Conservation (phyloP, 2,888 invertebrate genomes). For the Xestobium rufovillosum region DNA sequence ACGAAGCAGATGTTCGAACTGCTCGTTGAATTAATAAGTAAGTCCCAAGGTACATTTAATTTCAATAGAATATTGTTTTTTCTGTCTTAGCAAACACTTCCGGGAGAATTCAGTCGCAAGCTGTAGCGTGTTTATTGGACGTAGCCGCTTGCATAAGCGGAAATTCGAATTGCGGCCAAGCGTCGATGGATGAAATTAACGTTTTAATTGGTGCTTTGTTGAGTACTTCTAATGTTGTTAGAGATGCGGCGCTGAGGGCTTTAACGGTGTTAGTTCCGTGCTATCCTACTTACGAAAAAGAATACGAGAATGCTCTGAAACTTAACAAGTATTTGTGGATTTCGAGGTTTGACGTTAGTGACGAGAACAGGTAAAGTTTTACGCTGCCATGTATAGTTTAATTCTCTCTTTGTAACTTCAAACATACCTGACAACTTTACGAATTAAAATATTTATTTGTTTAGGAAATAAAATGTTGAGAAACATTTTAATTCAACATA, state of each 20-base stretch:
- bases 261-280: constrained; percentile 55
- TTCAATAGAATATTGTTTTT: too few relatives aligned
- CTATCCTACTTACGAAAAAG: constrained; percentile 54
- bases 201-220: constrained; percentile 72
- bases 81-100: constrained; percentile 48
- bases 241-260: constrained; percentile 75
- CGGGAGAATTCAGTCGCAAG: constrained; percentile 69
- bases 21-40: constrained; percentile 68
- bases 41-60: too few relatives aligned
- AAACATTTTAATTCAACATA: too few relatives aligned
- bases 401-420: too few relatives aligned
- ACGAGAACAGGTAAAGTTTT: constrained; percentile 60
- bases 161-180: constrained; percentile 53
- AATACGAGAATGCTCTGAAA: constrained; percentile 51
- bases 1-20: constrained; percentile 73
- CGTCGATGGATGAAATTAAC: constrained; percentile 63
- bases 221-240: constrained; percentile 59
- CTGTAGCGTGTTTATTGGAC: constrained; percentile 72
- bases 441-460: too few relatives aligned
- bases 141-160: constrained; percentile 71
- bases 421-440: too few relatives aligned
- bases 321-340: constrained; percentile 74
- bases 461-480: too few relatives aligned
- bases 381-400: too few relatives aligned
- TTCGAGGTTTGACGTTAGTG: constrained; percentile 70